These are phyloP conservation scores for Muscidifurax raptorellus DNA, from an alignment of 1,140 invertebrate genomes.

Conservation along the genomic window DNA sequence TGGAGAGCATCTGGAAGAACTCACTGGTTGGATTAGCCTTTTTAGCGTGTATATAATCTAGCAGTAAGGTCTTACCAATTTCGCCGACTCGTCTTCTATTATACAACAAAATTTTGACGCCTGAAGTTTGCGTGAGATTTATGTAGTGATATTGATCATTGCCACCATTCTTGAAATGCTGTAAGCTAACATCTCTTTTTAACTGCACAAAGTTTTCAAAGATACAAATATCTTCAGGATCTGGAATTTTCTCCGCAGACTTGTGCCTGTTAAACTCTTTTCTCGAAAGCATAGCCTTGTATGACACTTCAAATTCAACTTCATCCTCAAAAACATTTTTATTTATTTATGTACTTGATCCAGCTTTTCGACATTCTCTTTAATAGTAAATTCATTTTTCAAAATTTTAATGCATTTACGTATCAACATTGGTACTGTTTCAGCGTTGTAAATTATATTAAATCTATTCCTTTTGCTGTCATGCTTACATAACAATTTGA, in stretches of 20 bases:
- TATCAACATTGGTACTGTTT: background rate
- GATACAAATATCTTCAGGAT: background rate
- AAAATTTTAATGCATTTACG: constrained; percentile 28
- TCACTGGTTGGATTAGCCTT: background rate
- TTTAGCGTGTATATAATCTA: background rate
- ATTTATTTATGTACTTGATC: background rate
- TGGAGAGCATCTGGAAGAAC: background rate
- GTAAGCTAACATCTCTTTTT: background rate
- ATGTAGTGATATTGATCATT: background rate
- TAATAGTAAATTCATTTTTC: background rate
- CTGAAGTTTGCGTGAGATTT: background rate
- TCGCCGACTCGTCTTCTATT: background rate
- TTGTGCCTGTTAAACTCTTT: background rate
- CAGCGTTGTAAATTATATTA: background rate
- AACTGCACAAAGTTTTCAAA: background rate
- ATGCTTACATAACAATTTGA: background rate
- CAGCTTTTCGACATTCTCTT: background rate
- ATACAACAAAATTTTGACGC: background rate
- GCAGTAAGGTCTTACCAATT: background rate
- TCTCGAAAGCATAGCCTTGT: background rate
- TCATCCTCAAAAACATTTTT: constrained; percentile 2
- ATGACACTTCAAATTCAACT: background rate
- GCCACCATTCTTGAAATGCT: background rate
- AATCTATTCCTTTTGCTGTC: background rate
- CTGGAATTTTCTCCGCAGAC: background rate